These are phyloP conservation scores for Nymphalis urticae DNA, from an alignment of 2,888 invertebrate genomes.

Conservation along the genomic window DNA sequence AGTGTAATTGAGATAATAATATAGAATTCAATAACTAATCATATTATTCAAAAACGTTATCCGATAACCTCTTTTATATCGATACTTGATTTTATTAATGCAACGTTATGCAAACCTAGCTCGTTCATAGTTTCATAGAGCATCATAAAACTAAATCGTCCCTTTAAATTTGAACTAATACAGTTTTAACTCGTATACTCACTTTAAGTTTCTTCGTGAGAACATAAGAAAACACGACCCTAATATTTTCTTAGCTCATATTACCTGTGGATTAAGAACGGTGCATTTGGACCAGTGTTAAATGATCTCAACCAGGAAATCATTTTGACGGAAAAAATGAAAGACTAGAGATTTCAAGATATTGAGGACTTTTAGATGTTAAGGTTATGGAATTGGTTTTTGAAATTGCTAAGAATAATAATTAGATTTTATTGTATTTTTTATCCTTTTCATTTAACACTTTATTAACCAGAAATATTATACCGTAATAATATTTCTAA, in stretches of 20 bases:
- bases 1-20: too few species aligned
- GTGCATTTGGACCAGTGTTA: conserved; percentile 11
- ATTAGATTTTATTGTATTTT: too few species aligned
- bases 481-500: too few species aligned
- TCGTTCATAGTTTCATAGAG: neutral
- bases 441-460: too few species aligned
- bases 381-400: too few species aligned
- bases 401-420: too few species aligned
- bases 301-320: conserved; percentile 9
- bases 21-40: too few species aligned
- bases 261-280: conserved; percentile 25
- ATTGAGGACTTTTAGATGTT: neutral
- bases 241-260: conserved; percentile 29
- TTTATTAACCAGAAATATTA: too few species aligned
- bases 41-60: too few species aligned
- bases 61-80: neutral
- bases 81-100: neutral
- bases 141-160: conserved; percentile 21
- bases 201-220: conserved; percentile 18
- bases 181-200: conserved; percentile 18
- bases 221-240: conserved; percentile 25
- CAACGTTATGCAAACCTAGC: neutral
- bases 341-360: too few species aligned
- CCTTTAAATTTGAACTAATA: conserved; percentile 28
- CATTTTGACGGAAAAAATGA: neutral